A percentile compares a stretch with the other conserved stretches of the same genome.
These are phyloP conservation scores for Sparidentex hasta DNA, from an alignment of 2,797 vertebrate genomes.

Conservation along the genomic window DNA sequence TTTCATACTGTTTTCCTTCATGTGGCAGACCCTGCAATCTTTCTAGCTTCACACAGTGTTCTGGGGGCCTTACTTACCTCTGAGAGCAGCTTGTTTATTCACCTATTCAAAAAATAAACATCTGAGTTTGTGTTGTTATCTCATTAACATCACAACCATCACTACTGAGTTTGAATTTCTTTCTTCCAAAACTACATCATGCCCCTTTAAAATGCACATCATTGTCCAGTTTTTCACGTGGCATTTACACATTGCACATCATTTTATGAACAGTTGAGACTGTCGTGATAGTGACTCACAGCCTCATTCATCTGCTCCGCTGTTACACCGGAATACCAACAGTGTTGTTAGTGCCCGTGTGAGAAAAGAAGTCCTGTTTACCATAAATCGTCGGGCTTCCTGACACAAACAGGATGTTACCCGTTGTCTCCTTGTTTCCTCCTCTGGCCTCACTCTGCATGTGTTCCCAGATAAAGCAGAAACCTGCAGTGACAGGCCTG, in stretches of 20 bases:
- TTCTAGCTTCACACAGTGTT: no score
- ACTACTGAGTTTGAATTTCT: no score
- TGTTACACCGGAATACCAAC: background rate
- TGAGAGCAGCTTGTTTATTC: no score
- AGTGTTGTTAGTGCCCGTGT: slow-evolving; percentile 3
- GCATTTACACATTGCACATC: background rate
- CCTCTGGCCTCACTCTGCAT: slow-evolving; percentile 15
- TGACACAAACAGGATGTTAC: slow-evolving; percentile 37
- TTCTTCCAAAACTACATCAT: no score
- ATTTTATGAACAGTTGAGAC: background rate
- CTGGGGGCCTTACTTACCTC: no score
- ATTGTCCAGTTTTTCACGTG: background rate
- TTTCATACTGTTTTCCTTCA: no score
- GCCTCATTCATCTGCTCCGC: background rate
- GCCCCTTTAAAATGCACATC: background rate
- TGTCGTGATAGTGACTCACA: background rate
- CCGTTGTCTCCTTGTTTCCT: slow-evolving; percentile 26
- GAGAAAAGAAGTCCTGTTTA: slow-evolving; percentile 8
- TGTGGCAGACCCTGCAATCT: no score
- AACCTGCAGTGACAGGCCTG: background rate
- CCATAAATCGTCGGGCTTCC: slow-evolving; percentile 30
- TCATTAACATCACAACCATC: no score
- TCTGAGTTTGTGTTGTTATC: no score
- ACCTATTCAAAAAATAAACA: no score
- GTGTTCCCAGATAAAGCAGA: slow-evolving; percentile 18